Evolutionary conservation across 2,888 invertebrate species (phyloP), one percentile per base, ranked within the genome.

Genomic region (Apodemia mormo): DNA sequence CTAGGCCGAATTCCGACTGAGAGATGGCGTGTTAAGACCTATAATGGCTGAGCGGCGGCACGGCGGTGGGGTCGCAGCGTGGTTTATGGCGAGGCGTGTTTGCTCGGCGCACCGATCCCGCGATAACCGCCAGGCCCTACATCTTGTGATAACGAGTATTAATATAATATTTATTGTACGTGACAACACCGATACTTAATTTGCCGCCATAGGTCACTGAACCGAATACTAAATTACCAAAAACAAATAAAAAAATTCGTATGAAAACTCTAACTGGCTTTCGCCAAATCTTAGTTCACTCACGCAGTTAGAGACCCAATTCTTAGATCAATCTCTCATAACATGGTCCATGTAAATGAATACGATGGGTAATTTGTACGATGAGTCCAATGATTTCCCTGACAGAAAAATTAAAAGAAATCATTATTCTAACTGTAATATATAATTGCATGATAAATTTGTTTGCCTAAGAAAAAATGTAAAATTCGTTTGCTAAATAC

Each of bases 111-210:
- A 76, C 77, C 75, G 79, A 78, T 79, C 75, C 75, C 71, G 75
- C 77, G 82, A 82, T 81, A 82, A 80, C 79, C 75, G 68, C 76
- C 77, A 77, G 76, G 78, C 78, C 78, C 78, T 76, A 77, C 77
- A 75, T 77, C 76, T 75, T 68, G 73, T 77, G 81, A 82, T 81
- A 81, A 80, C 80, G 77, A 74, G 74, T 81, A 78, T 78, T 79
- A 76, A 77, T 78, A 77, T 72, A 76, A 78, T 76, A 76, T 78
- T 77, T 78, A 76, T 76, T 74, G 76, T 71, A 66, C 54, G 64
- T 45, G 64, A 61, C 68, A 43, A 69, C 43, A 49, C 66, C 52
- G 33, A 56, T 56, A 37, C 10, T 30, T 37, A 14, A 67, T 54
- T 67, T 37, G 56, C 67, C 71, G 37, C 61, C 70, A 14, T n/a